Base-by-base conservation (phyloP, 2,888 invertebrate species). In the Tipula lateralis region DNA sequence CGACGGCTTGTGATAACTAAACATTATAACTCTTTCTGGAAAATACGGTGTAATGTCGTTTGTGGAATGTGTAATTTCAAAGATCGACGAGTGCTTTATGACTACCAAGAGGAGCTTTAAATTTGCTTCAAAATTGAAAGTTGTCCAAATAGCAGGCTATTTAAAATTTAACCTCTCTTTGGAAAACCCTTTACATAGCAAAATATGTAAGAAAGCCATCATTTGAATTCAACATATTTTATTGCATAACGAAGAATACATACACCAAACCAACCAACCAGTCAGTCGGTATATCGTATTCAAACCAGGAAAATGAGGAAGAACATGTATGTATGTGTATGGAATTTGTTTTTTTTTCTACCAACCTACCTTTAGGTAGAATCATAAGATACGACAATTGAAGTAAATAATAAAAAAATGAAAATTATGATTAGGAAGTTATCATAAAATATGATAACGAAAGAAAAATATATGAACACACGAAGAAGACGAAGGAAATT, bases 391-490 rank as follows among this genome's bases (percentile, higher is more conserved):
- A 66, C 66, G 66, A 66, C 66, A 66, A 66, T 66, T 66, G 66
- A 66, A 66, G 66, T 66, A 66, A 66, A 66, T 66, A 66, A 66
- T 66, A 66, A 66, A 66, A 66, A 66, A 66, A 66, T 66, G 66
- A 66, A 66, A 66, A 66, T 66, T 66, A 66, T 66, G 66, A 66
- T 66, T 66, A 66, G 66, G 66, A 66, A 66, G 66, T 66, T 66
- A 66, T 66, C 66, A 66, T 66, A 66, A 66, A 66, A 66, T 66
- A 66, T 66, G 66, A 66, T 66, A 66, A 66, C 66, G 66, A 66
- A 66, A 66, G 66, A 24, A 66, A 66, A 66, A n/a, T n/a, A 66
- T 66, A 66, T 66, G 66, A 66, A n/a, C 39, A 24, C 66, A 44
- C 44, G 44, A 44, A 13, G 66, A 66, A 66, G 9, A 24, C 66